Percentiles rank a stretch among this genome's conserved stretches.
Evolutionary conservation across 2,888 invertebrate species (phyloP).

Genomic region (Cheilosia vernalis): DNA sequence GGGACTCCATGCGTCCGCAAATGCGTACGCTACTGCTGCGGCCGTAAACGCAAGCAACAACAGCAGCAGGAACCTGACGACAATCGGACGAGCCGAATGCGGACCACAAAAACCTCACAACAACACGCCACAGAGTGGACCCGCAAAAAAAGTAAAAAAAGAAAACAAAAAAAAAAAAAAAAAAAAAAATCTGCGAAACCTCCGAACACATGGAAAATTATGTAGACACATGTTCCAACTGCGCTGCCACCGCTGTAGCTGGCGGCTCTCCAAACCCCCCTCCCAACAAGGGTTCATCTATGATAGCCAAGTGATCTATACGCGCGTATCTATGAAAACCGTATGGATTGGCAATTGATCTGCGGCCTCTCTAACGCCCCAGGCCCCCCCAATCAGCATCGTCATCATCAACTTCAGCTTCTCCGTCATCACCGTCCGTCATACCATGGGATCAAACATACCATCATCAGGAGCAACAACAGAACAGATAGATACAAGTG

Average conservation of each 20-base stretch:
- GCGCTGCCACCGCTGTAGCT: slow-evolving; percentile 54
- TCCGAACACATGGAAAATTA: slow-evolving; percentile 74
- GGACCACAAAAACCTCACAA: slow-evolving; percentile 64
- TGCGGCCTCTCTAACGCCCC: slow-evolving; percentile 24
- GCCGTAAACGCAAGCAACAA: slow-evolving; percentile 66
- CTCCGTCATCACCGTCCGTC: slow-evolving; percentile 65
- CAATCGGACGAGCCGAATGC: slow-evolving; percentile 70
- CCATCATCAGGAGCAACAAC: slow-evolving; percentile 67
- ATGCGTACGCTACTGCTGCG: slow-evolving; percentile 68
- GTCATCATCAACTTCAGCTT: slow-evolving; percentile 60
- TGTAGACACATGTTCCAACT: slow-evolving; percentile 74
- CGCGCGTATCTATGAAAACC: slow-evolving; percentile 45
- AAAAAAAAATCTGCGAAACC: slow-evolving; percentile 53
- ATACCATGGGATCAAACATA: slow-evolving; percentile 65
- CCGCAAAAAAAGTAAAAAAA: slow-evolving; percentile 8
- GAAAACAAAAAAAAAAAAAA: neutral
- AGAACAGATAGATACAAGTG: slow-evolving; percentile 76
- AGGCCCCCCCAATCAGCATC: slow-evolving; percentile 35
- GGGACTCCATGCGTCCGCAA: slow-evolving; percentile 64
- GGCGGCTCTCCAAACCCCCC: slow-evolving; percentile 4
- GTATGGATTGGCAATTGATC: slow-evolving; percentile 71
- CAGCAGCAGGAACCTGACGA: slow-evolving; percentile 58
- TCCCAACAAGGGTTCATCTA: slow-evolving; percentile 49
- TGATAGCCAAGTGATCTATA: slow-evolving; percentile 61
- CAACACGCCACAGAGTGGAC: slow-evolving; percentile 64